Evolutionary conservation across 2,888 invertebrate species (phyloP), one percentile per base, ranked within the genome.

Genomic region (Lordiphosa andalusiaca): DNA sequence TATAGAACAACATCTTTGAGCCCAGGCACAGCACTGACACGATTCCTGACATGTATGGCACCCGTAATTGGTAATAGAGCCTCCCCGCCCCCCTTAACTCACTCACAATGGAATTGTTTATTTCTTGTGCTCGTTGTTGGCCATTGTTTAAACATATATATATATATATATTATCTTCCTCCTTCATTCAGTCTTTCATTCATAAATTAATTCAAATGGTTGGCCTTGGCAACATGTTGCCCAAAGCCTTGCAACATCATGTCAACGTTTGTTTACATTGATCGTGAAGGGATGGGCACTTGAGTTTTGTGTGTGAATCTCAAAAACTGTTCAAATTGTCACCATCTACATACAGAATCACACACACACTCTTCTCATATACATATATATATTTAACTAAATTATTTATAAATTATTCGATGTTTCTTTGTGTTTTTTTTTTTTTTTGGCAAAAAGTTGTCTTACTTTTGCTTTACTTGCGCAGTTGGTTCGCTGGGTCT

Each of bases 11-110:
- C 47, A 35, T 60, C 61, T 64, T 71, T 78, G 54, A 71, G 82
- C 69, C 75, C 86, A 50, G 75, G 84, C 63, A 85, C 88, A 53
- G 84, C 87, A 51, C 74, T 89, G 84, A 87, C 86, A 69, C 83
- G 88, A 61, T 87, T 89, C 77, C 74, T 89, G 77, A 85, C 87
- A 75, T 89, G 87, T 74, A 86, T 89, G 86, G 89, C 89, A 72
- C 89, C 89, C 73, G 89, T 89, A 39, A 88, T 89, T 87, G 89
- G 89, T 89, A 89, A 88, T 77, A 38, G 42, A 39, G 12, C 46
- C 21, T 10, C 10, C n/a, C 6, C 38, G 6, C 38, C 13, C 13
- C 10, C 23, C 10, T 13, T 7, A 10, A 30, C 30, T 30, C 30
- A 6, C 23, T 12, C 30, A 6, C 23, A 7, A 12, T 25, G 12